Percentiles rank a stretch among this genome's conserved stretches.
These are phyloP conservation scores for Drosophila subobscura DNA, from an alignment of 1,140 invertebrate genomes.

Conservation along the genomic window DNA sequence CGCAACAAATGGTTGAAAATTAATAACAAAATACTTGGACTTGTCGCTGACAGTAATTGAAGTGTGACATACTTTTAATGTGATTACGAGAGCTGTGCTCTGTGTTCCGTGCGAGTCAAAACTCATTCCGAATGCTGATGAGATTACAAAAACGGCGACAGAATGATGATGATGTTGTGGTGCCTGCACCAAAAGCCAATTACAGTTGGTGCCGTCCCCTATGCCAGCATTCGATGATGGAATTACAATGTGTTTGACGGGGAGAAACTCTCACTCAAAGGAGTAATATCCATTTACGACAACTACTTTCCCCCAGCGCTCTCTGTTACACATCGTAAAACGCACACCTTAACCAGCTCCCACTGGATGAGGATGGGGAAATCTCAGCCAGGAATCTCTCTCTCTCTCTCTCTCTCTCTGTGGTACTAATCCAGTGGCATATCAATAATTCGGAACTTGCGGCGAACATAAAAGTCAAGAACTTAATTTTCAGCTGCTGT, in stretches of 20 bases:
- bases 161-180: constrained; percentile 23
- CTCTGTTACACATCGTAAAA: constrained; percentile 27
- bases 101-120: constrained; percentile 18
- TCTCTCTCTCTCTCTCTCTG: no score
- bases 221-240: not conserved
- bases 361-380: not conserved
- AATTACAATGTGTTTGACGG: constrained; percentile 29
- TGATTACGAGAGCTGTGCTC: constrained; percentile 49
- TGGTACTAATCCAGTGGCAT: constrained; percentile 35
- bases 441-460: constrained; percentile 77
- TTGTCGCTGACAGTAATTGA: constrained; percentile 64
- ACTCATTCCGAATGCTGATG: constrained; percentile 52
- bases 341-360: constrained; percentile 7
- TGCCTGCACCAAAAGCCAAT: constrained; percentile 35
- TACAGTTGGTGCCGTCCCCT: constrained; percentile 13
- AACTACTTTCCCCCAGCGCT: constrained; percentile 7
- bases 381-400: constrained; percentile 17
- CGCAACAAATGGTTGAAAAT: constrained; percentile 56
- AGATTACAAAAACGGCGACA: constrained; percentile 28
- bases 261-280: not conserved
- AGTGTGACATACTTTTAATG: constrained; percentile 74
- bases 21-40: constrained; percentile 59
- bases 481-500: constrained; percentile 80
- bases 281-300: constrained; percentile 15
- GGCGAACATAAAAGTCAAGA: constrained; percentile 77